A percentile compares a stretch with the other conserved stretches of the same genome.
Conservation (phyloP, 1,140 invertebrate species). For the Drosophila prosaltans region DNA sequence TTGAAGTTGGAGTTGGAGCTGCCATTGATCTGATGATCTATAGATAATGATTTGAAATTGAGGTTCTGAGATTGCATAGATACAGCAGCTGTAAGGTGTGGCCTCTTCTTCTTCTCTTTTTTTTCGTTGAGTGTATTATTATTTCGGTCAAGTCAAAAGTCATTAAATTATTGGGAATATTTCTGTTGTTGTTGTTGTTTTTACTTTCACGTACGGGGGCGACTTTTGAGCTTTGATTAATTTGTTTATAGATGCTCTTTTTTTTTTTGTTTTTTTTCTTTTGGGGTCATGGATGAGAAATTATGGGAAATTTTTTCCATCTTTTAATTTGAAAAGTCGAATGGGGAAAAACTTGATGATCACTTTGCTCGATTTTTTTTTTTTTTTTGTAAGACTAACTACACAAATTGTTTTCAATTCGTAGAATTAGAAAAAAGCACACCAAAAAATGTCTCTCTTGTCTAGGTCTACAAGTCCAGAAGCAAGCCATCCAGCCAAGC, state of each 20-base stretch:
- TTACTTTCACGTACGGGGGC: constrained; percentile 73
- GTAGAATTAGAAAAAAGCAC: constrained; percentile 12
- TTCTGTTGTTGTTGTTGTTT: constrained; percentile 48
- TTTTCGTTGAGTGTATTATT: constrained; percentile 14
- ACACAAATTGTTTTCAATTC: constrained; percentile 4
- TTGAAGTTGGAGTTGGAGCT: no score
- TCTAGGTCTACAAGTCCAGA: not conserved
- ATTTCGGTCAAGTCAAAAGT: not conserved
- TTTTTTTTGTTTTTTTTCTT: constrained; percentile 43
- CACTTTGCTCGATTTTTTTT: not conserved
- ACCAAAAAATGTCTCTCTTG: not conserved
- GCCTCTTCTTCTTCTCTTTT: constrained; percentile 13
- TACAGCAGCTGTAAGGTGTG: not conserved
- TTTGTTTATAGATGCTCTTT: constrained; percentile 59
- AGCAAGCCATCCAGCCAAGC: not conserved
- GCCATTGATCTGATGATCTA: no score
- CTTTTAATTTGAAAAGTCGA: not conserved
- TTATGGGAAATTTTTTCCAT: constrained; percentile 43
- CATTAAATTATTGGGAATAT: not conserved
- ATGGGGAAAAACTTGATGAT: not conserved
- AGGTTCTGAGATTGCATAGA: no score
- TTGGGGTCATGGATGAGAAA: constrained; percentile 72
- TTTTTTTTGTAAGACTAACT: not conserved
- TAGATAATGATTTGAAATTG: no score
- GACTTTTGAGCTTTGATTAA: constrained; percentile 70